Conservation (phyloP, 2,113 vertebrate genomes). For the Lamprotornis superbus region DNA sequence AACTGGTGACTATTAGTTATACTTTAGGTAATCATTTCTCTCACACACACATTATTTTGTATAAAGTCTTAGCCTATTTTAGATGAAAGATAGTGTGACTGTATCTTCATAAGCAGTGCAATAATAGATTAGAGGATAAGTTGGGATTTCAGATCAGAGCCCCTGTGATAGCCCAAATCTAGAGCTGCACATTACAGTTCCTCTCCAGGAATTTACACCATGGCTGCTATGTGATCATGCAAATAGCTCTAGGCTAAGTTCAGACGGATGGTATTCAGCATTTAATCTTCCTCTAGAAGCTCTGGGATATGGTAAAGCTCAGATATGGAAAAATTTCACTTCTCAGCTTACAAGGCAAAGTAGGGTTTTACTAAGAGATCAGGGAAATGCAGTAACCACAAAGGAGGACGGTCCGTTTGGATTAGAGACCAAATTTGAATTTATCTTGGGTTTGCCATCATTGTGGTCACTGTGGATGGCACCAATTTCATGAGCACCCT, state of each 20-base stretch:
- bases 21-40: background rate
- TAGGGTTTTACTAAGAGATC: background rate
- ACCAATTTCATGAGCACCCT: background rate
- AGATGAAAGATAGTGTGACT: background rate
- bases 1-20: background rate
- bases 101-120: background rate
- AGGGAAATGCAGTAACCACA: background rate
- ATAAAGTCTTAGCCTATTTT: background rate
- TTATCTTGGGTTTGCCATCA: background rate
- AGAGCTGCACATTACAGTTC: background rate
- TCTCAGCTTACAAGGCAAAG: background rate
- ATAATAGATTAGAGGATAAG: background rate
- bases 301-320: background rate
- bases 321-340: background rate
- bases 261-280: background rate
- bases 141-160: background rate
- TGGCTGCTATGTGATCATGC: background rate
- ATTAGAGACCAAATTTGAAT: background rate
- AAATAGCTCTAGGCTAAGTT: constrained; percentile 13
- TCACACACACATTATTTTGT: background rate
- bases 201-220: background rate
- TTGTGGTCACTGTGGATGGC: background rate
- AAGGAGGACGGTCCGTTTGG: background rate
- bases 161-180: background rate
- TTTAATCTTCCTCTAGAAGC: constrained; percentile 16